Percentiles rank a stretch among this genome's conserved stretches.
phyloP scores from a whole-genome alignment of 2,113 vertebrate species.

The Nymphicus hollandicus region DNA sequence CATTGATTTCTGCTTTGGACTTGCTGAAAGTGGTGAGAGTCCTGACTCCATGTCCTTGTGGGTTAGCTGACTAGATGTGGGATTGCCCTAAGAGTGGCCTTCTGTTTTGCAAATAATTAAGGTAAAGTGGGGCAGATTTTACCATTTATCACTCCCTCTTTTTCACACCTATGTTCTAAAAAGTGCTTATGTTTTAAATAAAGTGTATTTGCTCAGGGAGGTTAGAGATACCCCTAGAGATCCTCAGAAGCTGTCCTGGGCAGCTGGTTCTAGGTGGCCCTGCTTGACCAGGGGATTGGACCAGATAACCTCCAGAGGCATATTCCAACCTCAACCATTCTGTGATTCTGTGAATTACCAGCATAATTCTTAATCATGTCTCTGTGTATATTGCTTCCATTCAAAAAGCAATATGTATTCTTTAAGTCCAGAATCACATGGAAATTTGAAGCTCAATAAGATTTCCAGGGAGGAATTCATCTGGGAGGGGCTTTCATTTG shows the following conservation, averaged over 20 bases:
- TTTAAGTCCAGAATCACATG: background rate
- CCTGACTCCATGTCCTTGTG: background rate
- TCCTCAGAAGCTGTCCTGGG: background rate
- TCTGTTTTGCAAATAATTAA: background rate
- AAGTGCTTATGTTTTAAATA: background rate
- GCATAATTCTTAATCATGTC: background rate
- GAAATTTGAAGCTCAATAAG: background rate
- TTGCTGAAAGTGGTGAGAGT: background rate
- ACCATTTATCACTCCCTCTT: background rate
- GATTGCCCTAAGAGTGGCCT: background rate
- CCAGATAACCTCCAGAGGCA: background rate
- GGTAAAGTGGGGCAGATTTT: background rate
- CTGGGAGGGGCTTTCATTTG: background rate
- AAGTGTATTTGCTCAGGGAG: background rate
- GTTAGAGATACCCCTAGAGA: background rate
- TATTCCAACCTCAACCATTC: background rate
- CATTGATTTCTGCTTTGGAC: background rate
- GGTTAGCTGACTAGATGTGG: background rate
- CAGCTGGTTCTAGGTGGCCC: background rate
- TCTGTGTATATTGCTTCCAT: background rate
- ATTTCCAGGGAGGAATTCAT: background rate
- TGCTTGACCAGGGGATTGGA: background rate
- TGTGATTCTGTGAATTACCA: background rate
- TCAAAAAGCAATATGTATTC: background rate
- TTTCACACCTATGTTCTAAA: background rate